A percentile compares a stretch with the other conserved stretches of the same genome.
Conservation (phyloP, 2,888 invertebrate genomes). For the Hypolimnas misippus region DNA sequence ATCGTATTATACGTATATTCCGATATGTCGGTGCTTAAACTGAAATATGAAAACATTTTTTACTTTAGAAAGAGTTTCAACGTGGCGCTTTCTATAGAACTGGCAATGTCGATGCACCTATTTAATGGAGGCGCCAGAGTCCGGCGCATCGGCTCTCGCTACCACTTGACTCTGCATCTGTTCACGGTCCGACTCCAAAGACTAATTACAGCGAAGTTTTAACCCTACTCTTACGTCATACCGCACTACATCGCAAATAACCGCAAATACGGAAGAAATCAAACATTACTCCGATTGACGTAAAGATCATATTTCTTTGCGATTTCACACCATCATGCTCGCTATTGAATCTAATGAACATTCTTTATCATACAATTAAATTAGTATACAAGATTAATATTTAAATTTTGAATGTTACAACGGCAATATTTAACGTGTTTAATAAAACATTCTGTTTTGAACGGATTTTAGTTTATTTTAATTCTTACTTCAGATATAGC, state of each 20-base stretch:
- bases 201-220: slow-evolving; percentile 67
- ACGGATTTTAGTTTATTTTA: neutral
- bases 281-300: slow-evolving; percentile 7
- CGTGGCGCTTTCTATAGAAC: slow-evolving; percentile 13
- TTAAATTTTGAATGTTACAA: no score
- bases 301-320: neutral
- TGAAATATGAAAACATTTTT: slow-evolving; percentile 9
- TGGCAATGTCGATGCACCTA: slow-evolving; percentile 12
- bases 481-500: neutral
- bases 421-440: no score
- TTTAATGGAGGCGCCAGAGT: slow-evolving; percentile 37
- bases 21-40: neutral
- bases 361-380: no score
- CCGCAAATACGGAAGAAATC: slow-evolving; percentile 15
- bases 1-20: neutral
- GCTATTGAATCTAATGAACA: slow-evolving; percentile 8
- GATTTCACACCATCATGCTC: neutral
- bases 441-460: no score
- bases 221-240: slow-evolving; percentile 67
- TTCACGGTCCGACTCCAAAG: slow-evolving; percentile 70
- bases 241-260: slow-evolving; percentile 56
- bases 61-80: slow-evolving; percentile 3
- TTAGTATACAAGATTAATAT: no score
- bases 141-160: slow-evolving; percentile 54
- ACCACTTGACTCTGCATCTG: slow-evolving; percentile 57